Evolutionary conservation across 2,797 vertebrate genomes (phyloP).

Genomic region (Karalla daura): DNA sequence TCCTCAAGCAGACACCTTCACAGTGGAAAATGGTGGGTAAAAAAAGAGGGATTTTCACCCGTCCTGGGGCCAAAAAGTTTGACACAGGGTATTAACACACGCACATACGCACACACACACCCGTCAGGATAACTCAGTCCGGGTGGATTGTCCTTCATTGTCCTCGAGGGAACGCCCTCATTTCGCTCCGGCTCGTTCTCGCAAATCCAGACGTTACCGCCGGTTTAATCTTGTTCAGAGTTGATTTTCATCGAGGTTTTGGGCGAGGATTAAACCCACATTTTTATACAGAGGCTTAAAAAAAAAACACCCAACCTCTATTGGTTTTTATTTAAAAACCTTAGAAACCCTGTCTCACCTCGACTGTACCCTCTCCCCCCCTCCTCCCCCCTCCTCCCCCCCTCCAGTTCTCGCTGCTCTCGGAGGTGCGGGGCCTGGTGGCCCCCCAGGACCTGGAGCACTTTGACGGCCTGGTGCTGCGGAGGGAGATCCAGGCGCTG

Average conservation of each 20-base stretch:
- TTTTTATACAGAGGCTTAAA: background rate
- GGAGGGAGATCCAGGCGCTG: slow-evolving; percentile 93
- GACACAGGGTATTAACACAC: background rate
- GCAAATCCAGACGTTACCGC: background rate
- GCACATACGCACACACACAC: background rate
- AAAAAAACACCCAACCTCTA: no score
- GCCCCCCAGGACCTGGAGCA: slow-evolving; percentile 92
- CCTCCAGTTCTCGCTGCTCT: slow-evolving; percentile 92
- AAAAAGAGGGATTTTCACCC: background rate
- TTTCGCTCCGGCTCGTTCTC: background rate
- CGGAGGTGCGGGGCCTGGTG: slow-evolving; percentile 91
- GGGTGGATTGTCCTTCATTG: background rate
- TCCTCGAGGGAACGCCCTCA: background rate
- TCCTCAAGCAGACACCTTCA: background rate
- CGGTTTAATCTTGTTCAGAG: background rate
- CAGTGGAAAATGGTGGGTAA: background rate
- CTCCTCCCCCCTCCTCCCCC: slow-evolving; percentile 16
- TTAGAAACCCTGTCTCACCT: no score
- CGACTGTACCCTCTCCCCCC: background rate
- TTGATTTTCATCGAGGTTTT: background rate
- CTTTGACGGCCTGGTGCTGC: slow-evolving; percentile 93
- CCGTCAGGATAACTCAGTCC: background rate
- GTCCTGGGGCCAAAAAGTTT: no score
- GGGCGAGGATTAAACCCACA: background rate
- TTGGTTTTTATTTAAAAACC: no score